Evolutionary conservation across 2,113 vertebrate genomes (phyloP), one percentile per base, ranked within the genome.

Genomic region (Tragelaphus strepsiceros): DNA sequence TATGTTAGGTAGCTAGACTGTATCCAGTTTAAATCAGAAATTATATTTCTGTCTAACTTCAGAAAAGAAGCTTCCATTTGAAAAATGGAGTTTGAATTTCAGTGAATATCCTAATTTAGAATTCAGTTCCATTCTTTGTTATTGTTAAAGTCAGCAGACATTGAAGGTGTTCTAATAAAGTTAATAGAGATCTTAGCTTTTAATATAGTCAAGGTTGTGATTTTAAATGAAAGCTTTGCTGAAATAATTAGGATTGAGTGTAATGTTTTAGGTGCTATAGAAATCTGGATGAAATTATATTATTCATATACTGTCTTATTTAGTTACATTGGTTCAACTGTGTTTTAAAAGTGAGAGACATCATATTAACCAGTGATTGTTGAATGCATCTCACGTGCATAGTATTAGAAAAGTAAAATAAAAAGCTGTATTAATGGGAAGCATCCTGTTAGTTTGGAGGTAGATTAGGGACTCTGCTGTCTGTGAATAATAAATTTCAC

Each of bases 151-250:
- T 93, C n/a, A 93, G 21, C 43, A 96, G 91, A 59, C 71, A 59
- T 53, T 43, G 28, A 97, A 94, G 22, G 86, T 62, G 24, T 86
- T 91, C 58, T 15, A 28, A 7, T 71, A 51, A 93, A 86, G 43
- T 93, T 95, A 59, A 39, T 59, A 94, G 46, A 95, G 35, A 86
- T 39, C 77, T 93, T 83, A 89, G 30, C n/a, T 96, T 97, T 78
- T 78, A 85, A 81, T 97, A 97, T 97, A 93, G n/a, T 98, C 43
- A 93, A 84, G 26, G 19, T 95, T 96, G 71, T 89, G 78, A 91
- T 81, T 97, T 95, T 91, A 93, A 6, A 32, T 86, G 64, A 54
- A 95, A 80, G 61, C 24, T 93, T 88, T 97, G 46, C 59, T 64
- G 4, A 90, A 88, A 80, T 92, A 91, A 61, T 93, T 82, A n/a